phyloP scores from a whole-genome alignment of 2,797 vertebrate species.

The Setipinna tenuifilis region DNA sequence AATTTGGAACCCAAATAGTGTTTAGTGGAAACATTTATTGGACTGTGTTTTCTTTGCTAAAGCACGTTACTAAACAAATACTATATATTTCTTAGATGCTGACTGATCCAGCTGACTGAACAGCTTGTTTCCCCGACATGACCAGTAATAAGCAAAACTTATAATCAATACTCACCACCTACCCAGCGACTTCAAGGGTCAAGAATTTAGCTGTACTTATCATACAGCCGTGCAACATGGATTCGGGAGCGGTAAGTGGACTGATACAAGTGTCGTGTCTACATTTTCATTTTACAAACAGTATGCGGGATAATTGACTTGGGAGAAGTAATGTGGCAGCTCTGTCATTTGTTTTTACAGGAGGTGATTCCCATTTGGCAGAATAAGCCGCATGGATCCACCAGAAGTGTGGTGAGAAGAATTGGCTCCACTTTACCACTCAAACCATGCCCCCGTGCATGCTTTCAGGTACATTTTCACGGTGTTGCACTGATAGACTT shows the following conservation, averaged over 20 bases:
- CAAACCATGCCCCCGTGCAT: slow-evolving; percentile 90
- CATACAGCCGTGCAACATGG: slow-evolving; percentile 3
- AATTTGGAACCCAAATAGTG: too few species aligned
- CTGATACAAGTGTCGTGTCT: not conserved
- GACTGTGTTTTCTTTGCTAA: not conserved
- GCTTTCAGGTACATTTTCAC: slow-evolving; percentile 85
- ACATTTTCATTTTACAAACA: not conserved
- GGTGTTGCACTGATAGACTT: not conserved
- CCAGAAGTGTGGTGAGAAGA: slow-evolving; percentile 93
- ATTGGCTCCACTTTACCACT: slow-evolving; percentile 96
- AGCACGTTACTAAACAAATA: not conserved
- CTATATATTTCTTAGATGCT: not conserved
- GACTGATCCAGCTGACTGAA: not conserved
- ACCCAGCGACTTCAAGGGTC: not conserved
- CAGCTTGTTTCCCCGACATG: not conserved
- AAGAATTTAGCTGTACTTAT: not conserved
- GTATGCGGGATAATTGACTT: not conserved
- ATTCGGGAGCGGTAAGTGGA: slow-evolving; percentile 7
- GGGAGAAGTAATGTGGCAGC: not conserved
- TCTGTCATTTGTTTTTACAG: slow-evolving; percentile 48
- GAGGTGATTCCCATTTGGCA: slow-evolving; percentile 97
- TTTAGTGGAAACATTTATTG: too few species aligned
- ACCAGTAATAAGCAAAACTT: not conserved
- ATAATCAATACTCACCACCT: not conserved
- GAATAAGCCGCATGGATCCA: slow-evolving; percentile 93